Evolutionary conservation across 2,113 vertebrate species (phyloP), one percentile per base, ranked within the genome.

Genomic region (Talpa occidentalis): DNA sequence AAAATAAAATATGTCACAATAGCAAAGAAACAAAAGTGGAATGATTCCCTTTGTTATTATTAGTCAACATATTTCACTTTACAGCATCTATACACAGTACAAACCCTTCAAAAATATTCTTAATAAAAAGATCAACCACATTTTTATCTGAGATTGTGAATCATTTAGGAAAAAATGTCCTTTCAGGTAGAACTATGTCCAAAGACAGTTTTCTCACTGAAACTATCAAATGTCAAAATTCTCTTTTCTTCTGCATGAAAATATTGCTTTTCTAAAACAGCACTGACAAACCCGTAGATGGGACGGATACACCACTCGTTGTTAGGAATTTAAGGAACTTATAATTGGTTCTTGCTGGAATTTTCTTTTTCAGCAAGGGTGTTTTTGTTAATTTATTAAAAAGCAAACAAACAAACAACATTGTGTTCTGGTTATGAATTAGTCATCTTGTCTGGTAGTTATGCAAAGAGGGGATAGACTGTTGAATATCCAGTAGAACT

Each of bases 1-100:
- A 98, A 91, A 97, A 97, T 91, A 92, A 94, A 97, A 81, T 93
- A 95, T 49, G 94, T 89, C 94, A 97, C 85, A 97, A 85, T 44
- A 81, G 85, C 81, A 97, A 98, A 95, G 72, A 97, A 94, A 96
- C 87, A 95, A 85, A 40, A 96, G 32, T 77, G 80, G 32, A 86
- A 94, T 76, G 32, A 28, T 10, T 93, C 4, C 52, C 89, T 70
- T 40, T 54, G 70, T 67, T 84, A 70, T 88, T 80, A 78, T 78
- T 77, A 70, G 21, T 85, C 12, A 16, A 28, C 26, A 49, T 35
- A 10, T 70, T 47, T 95, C 93, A 79, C n/a, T 74, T 95, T 70
- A 59, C 17, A 56, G 24, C 24, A 40, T 88, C 59, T 49, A 5
- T 74, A 54, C 24, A 35, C 81, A 73, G 28, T n/a, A 80, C 37